Percentiles rank a stretch among this genome's conserved stretches.
These are phyloP conservation scores for Cabera pusaria DNA, from an alignment of 2,888 invertebrate genomes.

Conservation along the genomic window DNA sequence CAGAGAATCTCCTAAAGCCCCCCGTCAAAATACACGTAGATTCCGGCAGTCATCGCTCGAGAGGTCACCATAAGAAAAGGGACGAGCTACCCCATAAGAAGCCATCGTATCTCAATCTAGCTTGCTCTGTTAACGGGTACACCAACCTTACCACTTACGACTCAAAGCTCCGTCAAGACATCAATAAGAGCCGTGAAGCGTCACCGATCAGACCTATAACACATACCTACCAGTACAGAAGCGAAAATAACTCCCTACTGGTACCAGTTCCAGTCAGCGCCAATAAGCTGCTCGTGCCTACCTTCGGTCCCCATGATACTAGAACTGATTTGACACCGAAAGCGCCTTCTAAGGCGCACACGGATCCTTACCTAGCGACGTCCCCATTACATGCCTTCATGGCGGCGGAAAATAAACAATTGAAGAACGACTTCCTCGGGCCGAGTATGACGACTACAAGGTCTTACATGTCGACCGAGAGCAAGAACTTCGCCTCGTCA, in stretches of 20 bases:
- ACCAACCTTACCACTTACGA: slow-evolving; percentile 94
- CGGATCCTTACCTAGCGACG: slow-evolving; percentile 68
- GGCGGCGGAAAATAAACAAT: slow-evolving; percentile 76
- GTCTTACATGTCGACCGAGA: slow-evolving; percentile 67
- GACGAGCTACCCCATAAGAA: slow-evolving; percentile 84
- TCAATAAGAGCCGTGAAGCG: slow-evolving; percentile 87
- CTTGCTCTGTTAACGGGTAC: slow-evolving; percentile 96
- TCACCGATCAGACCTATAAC: slow-evolving; percentile 87
- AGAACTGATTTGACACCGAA: slow-evolving; percentile 71
- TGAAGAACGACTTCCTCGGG: slow-evolving; percentile 78
- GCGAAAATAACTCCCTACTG: slow-evolving; percentile 67
- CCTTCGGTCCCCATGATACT: slow-evolving; percentile 77
- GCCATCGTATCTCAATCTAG: slow-evolving; percentile 94
- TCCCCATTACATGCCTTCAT: slow-evolving; percentile 72
- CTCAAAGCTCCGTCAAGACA: slow-evolving; percentile 89
- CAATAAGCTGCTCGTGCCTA: slow-evolving; percentile 82
- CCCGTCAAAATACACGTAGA: slow-evolving; percentile 70
- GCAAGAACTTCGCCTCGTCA: slow-evolving; percentile 68
- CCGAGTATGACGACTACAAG: slow-evolving; percentile 73
- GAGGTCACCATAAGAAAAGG: slow-evolving; percentile 65
- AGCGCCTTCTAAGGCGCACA: slow-evolving; percentile 80
- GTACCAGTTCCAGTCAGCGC: slow-evolving; percentile 78
- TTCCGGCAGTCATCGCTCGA: slow-evolving; percentile 62
- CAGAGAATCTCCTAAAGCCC: slow-evolving; percentile 68
- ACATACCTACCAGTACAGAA: slow-evolving; percentile 72